Base-by-base conservation (phyloP, 2,113 vertebrate genomes). In the Carettochelys insculpta region DNA sequence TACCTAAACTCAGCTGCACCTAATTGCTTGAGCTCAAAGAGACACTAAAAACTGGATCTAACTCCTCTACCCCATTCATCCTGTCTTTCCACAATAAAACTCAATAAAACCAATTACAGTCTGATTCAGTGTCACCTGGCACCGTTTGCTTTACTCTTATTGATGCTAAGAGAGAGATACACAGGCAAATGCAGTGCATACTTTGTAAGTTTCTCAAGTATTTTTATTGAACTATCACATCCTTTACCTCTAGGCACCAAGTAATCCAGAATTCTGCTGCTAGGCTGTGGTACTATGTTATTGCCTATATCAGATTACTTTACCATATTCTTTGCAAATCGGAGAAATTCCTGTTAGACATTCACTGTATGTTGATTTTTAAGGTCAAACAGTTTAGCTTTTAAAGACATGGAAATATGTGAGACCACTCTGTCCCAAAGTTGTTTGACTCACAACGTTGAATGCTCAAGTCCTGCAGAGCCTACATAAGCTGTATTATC, bases 391-490 rank as follows among this genome's bases (percentile, higher is more conserved):
- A 53, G n/a, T 20, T 73, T 83, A 50, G 38, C 5, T 53, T 27
- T 43, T 5, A 50, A 38, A 24, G 31, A 82, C 84, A 11, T 17
- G 73, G 29, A 90, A 86, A 88, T 43, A 54, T 10, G 79, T 38
- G 7, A 43, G 71, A 52, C 19, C 68, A 86, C 77, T 2, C 0
- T 34, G 29, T 80, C 47, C 1, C 47, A 90, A 51, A 83, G 0
- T 1, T 34, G 2, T 77, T 90, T 5, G 48, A 1, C 56, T 80
- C 0, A 0, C 12, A n/a, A 1, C 27, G 24, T 31, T 31, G 2
- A 20, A 68, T 43, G 71, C 4, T 1, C 11, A 53, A 12, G 20
- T 86, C 16, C 20, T 91, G 34, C 11, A 75, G 13, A 45, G 3
- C 75, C 25, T 71, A 43, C 13, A 3, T 78, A 11, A 1, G 0